Base-by-base conservation (phyloP, 2,113 vertebrate species). In the Megaleporinus macrocephalus region DNA sequence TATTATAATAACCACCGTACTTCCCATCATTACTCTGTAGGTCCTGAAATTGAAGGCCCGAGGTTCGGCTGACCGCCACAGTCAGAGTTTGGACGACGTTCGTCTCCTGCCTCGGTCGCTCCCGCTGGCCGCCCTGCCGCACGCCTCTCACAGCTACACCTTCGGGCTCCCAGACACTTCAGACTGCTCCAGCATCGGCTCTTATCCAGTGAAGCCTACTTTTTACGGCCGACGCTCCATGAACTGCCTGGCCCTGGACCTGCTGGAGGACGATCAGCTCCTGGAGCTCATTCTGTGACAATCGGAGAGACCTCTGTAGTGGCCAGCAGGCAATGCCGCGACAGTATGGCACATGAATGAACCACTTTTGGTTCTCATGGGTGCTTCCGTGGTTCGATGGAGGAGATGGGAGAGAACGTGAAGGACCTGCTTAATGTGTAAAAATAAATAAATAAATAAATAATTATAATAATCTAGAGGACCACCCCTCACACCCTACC, bases 201-300 rank as follows among this genome's bases (percentile, higher is more conserved):
- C 90, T 0, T 93, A 89, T 87, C 91, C 92, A 83, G 90, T 89
- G 80, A 95, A 94, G 85, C 90, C 94, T 61, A 93, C 91, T 36
- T 95, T 95, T 85, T 93, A 91, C 0, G 93, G 93, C 69, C 95
- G 93, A 55, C 88, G 94, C 86, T 93, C 96, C 59, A 89, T 87
- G 82, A 95, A 96, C 90, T 94, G 94, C 88, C 91, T 95, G 81
- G 94, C 94, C 36, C 86, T 96, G 85, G 92, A 95, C 90, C 91
- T 93, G 76, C 89, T 95, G n/a, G 90, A 91, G 36, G 94, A 95
- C 63, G 94, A 95, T 57, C 93, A 92, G 73, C 87, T 92, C 44
- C 88, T 92, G 0, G 96, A 96, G 85, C 95, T 93, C 82, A 93
- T 95, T 80, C 92, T 97, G 59, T 96, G 90, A 92, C 63, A 30